Evolutionary conservation across 2,797 vertebrate genomes (phyloP).

Genomic region (Cossypha heuglini): DNA sequence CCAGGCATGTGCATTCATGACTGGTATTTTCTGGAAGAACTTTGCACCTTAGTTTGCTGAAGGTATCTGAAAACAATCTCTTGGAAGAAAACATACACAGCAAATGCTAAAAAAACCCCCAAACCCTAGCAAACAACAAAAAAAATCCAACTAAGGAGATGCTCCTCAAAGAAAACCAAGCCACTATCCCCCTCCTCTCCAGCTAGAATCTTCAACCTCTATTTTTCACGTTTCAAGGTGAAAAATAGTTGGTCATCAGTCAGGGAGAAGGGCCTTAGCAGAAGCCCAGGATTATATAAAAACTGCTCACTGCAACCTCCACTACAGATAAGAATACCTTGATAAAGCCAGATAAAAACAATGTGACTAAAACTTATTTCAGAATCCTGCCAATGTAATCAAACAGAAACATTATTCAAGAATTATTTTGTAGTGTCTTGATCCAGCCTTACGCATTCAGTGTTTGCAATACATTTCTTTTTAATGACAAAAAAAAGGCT

Average conservation of each 20-base stretch:
- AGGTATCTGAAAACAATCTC: background rate
- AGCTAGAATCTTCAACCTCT: background rate
- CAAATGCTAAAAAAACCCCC: background rate
- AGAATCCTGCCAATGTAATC: background rate
- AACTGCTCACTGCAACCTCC: background rate
- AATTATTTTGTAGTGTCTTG: background rate
- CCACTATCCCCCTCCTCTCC: accelerated
- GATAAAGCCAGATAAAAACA: background rate
- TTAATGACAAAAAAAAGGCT: background rate
- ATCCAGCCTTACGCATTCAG: background rate
- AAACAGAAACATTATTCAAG: background rate
- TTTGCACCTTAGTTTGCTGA: background rate
- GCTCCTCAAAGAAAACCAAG: background rate
- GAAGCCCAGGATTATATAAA: background rate
- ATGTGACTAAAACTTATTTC: background rate
- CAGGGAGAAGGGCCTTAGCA: background rate
- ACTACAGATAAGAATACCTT: background rate
- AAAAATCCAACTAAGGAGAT: accelerated
- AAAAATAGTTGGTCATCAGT: background rate
- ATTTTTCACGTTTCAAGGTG: background rate
- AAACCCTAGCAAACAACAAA: background rate
- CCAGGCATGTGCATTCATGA: background rate
- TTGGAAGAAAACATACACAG: background rate
- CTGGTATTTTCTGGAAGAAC: background rate
- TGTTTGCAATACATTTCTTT: background rate